These are phyloP conservation scores for Tinea trinotella DNA, from an alignment of 2,888 invertebrate genomes.

Conservation along the genomic window DNA sequence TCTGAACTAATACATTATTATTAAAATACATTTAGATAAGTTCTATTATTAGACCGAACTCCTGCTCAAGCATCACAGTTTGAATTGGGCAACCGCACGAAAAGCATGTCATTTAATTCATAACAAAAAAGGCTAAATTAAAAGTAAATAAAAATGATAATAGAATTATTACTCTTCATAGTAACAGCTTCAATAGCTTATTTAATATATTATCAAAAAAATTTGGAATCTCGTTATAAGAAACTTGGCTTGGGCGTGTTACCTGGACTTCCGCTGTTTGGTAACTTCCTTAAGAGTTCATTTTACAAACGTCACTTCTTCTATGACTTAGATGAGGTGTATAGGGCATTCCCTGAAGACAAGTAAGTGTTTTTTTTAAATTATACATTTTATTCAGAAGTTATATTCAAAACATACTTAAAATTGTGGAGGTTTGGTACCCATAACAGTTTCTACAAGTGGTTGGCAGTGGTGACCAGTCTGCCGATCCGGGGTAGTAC, in stretches of 20 bases:
- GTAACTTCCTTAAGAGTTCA: constrained; percentile 35
- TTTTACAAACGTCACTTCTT: constrained; percentile 34
- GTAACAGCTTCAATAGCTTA: constrained; percentile 34
- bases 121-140: too few relatives aligned
- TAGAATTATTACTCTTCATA: constrained; percentile 41
- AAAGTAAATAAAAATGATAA: constrained; percentile 34
- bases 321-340: constrained; percentile 34
- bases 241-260: constrained; percentile 38
- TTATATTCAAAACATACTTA: background rate
- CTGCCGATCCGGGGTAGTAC: too few relatives aligned
- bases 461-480: too few relatives aligned
- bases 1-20: too few relatives aligned
- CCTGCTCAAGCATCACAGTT: background rate
- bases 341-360: constrained; percentile 18
- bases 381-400: too few relatives aligned
- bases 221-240: constrained; percentile 35
- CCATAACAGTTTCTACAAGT: background rate
- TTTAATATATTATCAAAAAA: constrained; percentile 34
- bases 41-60: too few relatives aligned
- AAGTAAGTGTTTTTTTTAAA: constrained; percentile 15
- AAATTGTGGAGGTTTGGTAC: background rate
- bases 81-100: background rate
- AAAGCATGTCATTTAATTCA: background rate
- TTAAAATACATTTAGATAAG: too few relatives aligned
- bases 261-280: constrained; percentile 47